phyloP scores from a whole-genome alignment of 2,113 vertebrate species.

The Archocentrus centrarchus region DNA sequence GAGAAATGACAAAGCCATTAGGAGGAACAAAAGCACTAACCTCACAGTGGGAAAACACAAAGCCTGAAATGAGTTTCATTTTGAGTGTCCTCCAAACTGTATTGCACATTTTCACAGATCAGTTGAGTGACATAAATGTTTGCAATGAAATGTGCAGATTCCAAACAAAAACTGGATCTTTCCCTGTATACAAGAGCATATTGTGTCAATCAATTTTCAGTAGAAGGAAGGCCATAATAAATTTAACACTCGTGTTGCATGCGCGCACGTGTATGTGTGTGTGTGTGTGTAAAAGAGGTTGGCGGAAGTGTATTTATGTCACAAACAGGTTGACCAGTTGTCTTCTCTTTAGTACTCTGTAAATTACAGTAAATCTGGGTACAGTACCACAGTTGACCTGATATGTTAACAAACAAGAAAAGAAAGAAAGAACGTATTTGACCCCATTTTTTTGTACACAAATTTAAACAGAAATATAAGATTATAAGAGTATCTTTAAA shows the following conservation, averaged over 20 bases:
- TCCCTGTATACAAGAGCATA: not conserved
- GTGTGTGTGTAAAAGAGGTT: not conserved
- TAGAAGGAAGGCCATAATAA: not conserved
- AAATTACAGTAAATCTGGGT: constrained; percentile 13
- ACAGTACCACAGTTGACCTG: not conserved
- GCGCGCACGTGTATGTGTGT: not conserved
- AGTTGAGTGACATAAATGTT: not conserved
- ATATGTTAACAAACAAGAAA: not conserved
- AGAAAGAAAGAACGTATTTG: not conserved
- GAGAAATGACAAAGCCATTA: constrained; percentile 21
- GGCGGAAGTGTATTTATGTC: constrained; percentile 51
- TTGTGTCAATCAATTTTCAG: not conserved
- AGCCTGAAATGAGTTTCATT: constrained; percentile 26
- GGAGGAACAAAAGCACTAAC: not conserved
- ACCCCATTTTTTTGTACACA: too few species aligned
- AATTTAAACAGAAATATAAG: too few species aligned
- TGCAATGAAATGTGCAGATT: not conserved
- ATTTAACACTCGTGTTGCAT: not conserved
- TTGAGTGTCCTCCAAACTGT: constrained; percentile 1
- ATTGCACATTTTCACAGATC: not conserved
- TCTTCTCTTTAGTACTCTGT: not conserved
- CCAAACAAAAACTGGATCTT: not conserved
- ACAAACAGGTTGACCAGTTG: constrained; percentile 6
- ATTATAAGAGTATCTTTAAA: too few species aligned
- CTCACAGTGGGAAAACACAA: constrained; percentile 8